Base-by-base conservation (phyloP, 92 coral and sea anemone genomes). In the Epizoanthus stellaris region DNA sequence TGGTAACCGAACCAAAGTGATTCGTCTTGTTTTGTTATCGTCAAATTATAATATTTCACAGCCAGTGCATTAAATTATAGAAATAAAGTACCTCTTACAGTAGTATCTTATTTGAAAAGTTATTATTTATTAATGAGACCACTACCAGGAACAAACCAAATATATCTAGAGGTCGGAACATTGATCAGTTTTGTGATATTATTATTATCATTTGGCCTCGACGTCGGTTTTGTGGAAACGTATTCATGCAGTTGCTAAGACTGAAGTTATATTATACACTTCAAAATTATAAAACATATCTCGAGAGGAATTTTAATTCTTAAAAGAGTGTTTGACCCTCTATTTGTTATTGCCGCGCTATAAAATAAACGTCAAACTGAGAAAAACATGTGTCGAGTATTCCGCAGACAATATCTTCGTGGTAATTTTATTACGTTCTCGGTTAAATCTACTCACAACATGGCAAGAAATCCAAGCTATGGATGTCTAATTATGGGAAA, bases 81-180 rank as follows among this genome's bases (percentile, higher is more conserved):
- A 72, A 72, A 72, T 53, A 45, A 34, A 43, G 60, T 57, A 57
- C 36, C 77, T 19, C 42, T 21, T 43, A 72, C 60, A 19, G 52
- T 47, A 4, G 76, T 45, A 71, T 71, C 76, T 42, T 72, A 13
- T 47, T 47, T 47, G 77, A 20, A 72, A 72, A 57, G 14, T 34
- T 57, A 72, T 72, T 72, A 72, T 45, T 72, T 72, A 72, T 72
- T 72, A 72, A 72, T 72, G 4, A 47, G 60, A 72, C 47, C 59
- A 47, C 21, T n/a, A 2, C 8, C 20, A 6, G 52, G 60, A 25
- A 43, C 39, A 45, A 72, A 47, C 77, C 14, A 49, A 72, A 43
- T n/a, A 45, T 72, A 57, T 72, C 59, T 47, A 9, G 40, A 67
- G 77, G 20, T 72, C 36, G 60, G 4, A 45, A 36, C 57, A 5